A percentile compares a stretch with the other conserved stretches of the same genome.
These are phyloP conservation scores for Galagoides demidoff DNA, from an alignment of 2,797 vertebrate species.

Conservation along the genomic window DNA sequence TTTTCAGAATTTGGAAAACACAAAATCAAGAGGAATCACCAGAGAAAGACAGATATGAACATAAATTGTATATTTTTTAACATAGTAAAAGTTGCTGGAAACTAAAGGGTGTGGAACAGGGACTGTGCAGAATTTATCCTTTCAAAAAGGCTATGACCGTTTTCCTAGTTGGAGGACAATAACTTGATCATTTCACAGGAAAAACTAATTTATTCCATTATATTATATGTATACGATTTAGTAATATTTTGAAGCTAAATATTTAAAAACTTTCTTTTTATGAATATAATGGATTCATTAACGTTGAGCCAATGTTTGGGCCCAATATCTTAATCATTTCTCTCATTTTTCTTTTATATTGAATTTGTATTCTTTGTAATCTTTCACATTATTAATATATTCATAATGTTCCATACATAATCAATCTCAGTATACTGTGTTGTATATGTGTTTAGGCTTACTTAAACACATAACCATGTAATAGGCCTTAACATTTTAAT, in stretches of 20 bases:
- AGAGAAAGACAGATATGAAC: background rate
- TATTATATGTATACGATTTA: background rate
- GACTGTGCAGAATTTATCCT: background rate
- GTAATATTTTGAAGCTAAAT: background rate
- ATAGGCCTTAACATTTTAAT: background rate
- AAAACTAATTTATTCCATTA: background rate
- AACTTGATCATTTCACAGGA: background rate
- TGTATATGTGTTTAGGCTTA: background rate
- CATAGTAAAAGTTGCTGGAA: background rate
- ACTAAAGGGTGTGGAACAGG: background rate
- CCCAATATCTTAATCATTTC: background rate
- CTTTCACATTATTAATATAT: background rate
- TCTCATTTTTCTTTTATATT: background rate
- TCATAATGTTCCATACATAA: background rate
- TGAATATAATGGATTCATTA: background rate
- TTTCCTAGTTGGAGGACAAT: background rate
- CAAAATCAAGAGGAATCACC: background rate
- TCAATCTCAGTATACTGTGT: background rate
- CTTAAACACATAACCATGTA: background rate
- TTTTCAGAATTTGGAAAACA: background rate
- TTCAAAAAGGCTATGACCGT: background rate
- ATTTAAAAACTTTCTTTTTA: background rate
- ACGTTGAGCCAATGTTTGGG: background rate
- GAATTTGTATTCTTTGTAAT: background rate
- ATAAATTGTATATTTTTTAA: background rate